Conservation (phyloP, 2,113 vertebrate genomes). For the Polypterus senegalus region DNA sequence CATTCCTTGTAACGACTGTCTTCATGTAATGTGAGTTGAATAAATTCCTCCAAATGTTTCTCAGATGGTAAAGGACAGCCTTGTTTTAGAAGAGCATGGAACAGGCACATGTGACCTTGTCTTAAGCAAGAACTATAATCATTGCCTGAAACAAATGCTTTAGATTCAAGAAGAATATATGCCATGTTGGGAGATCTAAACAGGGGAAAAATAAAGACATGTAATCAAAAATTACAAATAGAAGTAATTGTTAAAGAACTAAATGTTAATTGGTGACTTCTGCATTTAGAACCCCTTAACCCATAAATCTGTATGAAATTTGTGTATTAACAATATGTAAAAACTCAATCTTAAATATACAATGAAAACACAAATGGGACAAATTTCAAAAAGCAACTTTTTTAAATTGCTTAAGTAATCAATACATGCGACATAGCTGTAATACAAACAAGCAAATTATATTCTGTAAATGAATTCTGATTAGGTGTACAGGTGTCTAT, state of each 20-base stretch:
- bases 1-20: conserved; percentile 29
- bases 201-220: background rate
- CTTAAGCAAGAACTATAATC: conserved; percentile 46
- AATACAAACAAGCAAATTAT: no score
- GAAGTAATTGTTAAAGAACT: background rate
- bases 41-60: conserved; percentile 35
- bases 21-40: conserved; percentile 21
- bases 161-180: conserved; percentile 45
- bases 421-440: no score
- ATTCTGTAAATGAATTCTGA: no score
- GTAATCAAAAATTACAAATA: background rate
- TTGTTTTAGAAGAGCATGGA: conserved; percentile 45
- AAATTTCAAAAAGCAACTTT: no score
- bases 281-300: background rate
- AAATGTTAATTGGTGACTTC: background rate
- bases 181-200: conserved; percentile 34
- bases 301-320: conserved; percentile 3
- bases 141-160: conserved; percentile 41
- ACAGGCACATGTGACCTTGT: conserved; percentile 40
- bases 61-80: conserved; percentile 32
- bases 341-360: background rate
- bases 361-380: no score
- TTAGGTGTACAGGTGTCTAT: no score
- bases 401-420: no score
- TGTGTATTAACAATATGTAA: conserved; percentile 3